Conservation (phyloP, 1,140 invertebrate genomes). For the Heliconius nattereri region DNA sequence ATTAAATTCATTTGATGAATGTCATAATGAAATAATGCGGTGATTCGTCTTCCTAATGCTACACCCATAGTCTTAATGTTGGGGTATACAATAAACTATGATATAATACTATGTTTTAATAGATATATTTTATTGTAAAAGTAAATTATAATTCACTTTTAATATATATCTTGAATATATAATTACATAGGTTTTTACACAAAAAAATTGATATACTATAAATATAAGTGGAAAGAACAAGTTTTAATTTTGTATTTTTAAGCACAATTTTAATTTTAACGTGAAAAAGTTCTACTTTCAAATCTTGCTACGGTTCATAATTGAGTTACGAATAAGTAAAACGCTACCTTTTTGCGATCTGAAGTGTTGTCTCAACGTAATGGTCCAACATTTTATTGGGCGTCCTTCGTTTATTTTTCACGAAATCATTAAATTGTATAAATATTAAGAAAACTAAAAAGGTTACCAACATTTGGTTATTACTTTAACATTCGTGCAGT, state of each 20-base stretch:
- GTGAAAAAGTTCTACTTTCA: conserved; percentile 3
- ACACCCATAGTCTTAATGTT: conserved; percentile 31
- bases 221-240: neutral
- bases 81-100: conserved; percentile 10
- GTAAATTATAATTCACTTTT: neutral
- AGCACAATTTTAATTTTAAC: conserved; percentile 1
- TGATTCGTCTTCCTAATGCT: conserved; percentile 46
- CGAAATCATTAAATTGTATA: conserved; percentile 5
- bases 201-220: neutral
- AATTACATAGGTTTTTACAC: neutral
- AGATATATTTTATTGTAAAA: neutral
- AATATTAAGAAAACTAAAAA: neutral
- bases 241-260: neutral
- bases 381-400: neutral
- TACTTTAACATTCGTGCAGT: neutral
- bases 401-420: conserved; percentile 15
- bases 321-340: conserved; percentile 19
- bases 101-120: neutral
- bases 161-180: neutral
- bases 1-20: conserved; percentile 27
- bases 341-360: conserved; percentile 12
- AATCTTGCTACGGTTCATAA: conserved; percentile 13
- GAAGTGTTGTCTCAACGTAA: conserved; percentile 8
- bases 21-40: conserved; percentile 45
- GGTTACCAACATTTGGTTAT: neutral